Base-by-base conservation (phyloP, 2,888 invertebrate species). In the Glyphotaelius pellucidus region DNA sequence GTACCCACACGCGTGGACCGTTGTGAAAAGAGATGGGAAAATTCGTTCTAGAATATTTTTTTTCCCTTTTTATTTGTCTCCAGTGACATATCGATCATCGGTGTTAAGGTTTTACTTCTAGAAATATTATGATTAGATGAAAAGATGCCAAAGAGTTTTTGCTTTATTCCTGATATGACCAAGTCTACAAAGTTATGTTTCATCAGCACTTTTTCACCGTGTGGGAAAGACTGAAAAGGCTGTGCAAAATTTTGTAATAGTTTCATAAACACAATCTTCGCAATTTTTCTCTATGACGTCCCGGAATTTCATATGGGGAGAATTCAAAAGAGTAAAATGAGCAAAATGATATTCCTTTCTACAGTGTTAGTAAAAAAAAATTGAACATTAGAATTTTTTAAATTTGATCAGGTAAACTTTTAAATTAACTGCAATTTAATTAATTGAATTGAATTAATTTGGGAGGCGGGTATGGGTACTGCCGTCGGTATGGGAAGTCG, bases 251-350 rank as follows among this genome's bases (percentile, higher is more conserved):
- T 67, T 67, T 25, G 67, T 67, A 67, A 67, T 67, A 67, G 67
- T 67, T 67, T 67, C 67, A 67, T 67, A 67, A 67, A 67, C 67
- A 67, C 67, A 67, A 67, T 67, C 67, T 67, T 7, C 25, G 25
- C 67, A 67, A 67, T 67, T 67, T 67, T 67, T 67, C 67, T 67
- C n/a, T 67, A 25, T n/a, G 67, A 67, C 67, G 25, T 67, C 9
- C 25, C 67, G 25, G 32, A 81, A 31, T 31, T 32, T 81, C 81
- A 32, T 86, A 86, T 86, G 42, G n/a, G 86, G n/a, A 86, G 42
- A 47, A 42, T 86, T 47, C 47, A 86, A 47, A 47, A 86, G 42
- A 86, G 86, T 86, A 15, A 86, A 47, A 42, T n/a, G 47, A 42
- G n/a, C 47, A 11, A 42, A 86, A 35, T 42, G 47, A 86, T 7